phyloP scores from a whole-genome alignment of 2,888 invertebrate genomes.

The Agrotis segetum region DNA sequence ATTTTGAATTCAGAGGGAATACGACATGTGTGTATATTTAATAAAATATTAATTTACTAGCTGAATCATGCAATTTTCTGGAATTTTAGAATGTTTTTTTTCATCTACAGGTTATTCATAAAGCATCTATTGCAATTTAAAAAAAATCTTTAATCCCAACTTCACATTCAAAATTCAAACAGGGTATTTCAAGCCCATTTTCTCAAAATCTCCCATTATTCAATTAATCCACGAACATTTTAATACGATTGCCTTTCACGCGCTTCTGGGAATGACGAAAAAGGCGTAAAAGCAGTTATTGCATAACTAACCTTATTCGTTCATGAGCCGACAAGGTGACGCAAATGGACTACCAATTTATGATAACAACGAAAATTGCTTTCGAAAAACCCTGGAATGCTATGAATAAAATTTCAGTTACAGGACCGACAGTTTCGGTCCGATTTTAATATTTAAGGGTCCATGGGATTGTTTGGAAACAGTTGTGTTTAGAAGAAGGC shows the following conservation, averaged over 20 bases:
- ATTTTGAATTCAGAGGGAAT: no score
- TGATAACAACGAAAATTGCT: slow-evolving; percentile 77
- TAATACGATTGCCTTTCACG: slow-evolving; percentile 45
- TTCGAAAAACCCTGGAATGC: slow-evolving; percentile 73
- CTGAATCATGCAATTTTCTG: no score
- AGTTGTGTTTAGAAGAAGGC: slow-evolving; percentile 9
- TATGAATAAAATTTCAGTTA: slow-evolving; percentile 82
- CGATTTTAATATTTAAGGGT: slow-evolving; percentile 71
- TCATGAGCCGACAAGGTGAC: slow-evolving; percentile 58
- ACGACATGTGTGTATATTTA: no score
- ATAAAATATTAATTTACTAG: no score
- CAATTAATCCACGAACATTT: slow-evolving; percentile 37
- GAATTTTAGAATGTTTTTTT: no score
- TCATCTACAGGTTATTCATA: no score
- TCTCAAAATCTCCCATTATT: slow-evolving; percentile 38
- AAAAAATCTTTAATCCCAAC: not conserved
- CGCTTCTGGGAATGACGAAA: slow-evolving; percentile 47
- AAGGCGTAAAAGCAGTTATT: slow-evolving; percentile 57
- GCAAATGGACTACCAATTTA: slow-evolving; percentile 76
- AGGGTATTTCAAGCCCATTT: slow-evolving; percentile 16
- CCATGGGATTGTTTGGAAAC: slow-evolving; percentile 38
- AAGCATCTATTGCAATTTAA: no score
- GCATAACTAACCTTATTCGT: slow-evolving; percentile 64
- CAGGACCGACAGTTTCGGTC: slow-evolving; percentile 62
- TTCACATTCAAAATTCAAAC: not conserved